Percentiles rank a stretch among this genome's conserved stretches.
These are phyloP conservation scores for Passer domesticus DNA, from an alignment of 2,113 vertebrate genomes.

Conservation along the genomic window DNA sequence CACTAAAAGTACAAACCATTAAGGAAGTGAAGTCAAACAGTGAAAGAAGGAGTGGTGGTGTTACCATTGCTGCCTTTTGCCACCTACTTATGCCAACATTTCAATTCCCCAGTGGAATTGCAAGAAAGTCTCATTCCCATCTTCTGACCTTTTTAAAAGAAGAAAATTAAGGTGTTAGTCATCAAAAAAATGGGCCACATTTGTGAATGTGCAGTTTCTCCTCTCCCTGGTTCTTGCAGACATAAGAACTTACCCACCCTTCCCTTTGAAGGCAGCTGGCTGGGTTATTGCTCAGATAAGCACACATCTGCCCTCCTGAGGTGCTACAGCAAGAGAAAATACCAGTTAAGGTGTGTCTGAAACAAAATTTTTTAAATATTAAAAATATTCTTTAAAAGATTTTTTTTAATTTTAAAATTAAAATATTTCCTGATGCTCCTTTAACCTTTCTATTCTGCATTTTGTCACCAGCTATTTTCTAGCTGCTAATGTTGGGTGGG, in stretches of 20 bases:
- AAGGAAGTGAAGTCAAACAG: not conserved
- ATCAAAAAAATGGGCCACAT: not conserved
- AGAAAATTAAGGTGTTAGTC: not conserved
- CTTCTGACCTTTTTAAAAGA: not conserved
- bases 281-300: conserved; percentile 1
- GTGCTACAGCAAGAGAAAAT: not conserved
- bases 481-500: not conserved
- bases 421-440: not conserved
- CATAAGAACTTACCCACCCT: not conserved
- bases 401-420: too few relatives aligned
- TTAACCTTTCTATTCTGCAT: not conserved
- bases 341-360: not conserved
- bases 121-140: not conserved
- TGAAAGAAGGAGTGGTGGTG: not conserved
- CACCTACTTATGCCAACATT: not conserved
- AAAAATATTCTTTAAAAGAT: accelerated
- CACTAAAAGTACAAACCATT: not conserved
- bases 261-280: conserved; percentile 4
- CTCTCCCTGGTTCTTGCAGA: not conserved
- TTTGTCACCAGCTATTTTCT: not conserved
- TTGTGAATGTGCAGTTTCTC: not conserved
- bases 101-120: not conserved
- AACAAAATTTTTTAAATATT: not conserved
- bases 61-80: not conserved
- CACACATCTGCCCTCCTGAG: not conserved